These are phyloP conservation scores for Sarcophaga caerulescens DNA, from an alignment of 2,888 invertebrate species.

Conservation along the genomic window DNA sequence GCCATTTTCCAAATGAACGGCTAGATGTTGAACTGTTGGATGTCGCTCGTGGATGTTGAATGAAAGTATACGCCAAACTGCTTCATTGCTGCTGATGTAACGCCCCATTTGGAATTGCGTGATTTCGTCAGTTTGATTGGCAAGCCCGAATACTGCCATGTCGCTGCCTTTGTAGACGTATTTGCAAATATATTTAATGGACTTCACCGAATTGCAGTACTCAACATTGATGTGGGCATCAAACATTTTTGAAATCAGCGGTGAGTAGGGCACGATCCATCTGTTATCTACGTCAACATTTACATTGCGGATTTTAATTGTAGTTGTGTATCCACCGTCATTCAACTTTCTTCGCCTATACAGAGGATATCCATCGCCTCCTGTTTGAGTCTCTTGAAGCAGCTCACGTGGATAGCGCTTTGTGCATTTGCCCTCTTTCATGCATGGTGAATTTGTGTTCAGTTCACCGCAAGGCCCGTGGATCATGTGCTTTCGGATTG, in stretches of 20 bases:
- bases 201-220: background rate
- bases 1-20: no score
- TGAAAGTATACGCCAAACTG: no score
- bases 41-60: no score
- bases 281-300: constrained; percentile 8
- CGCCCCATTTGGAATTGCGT: background rate
- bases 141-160: background rate
- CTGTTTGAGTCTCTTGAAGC: background rate
- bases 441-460: constrained; percentile 25
- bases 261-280: background rate
- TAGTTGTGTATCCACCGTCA: background rate
- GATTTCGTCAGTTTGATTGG: background rate
- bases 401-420: background rate
- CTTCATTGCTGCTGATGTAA: background rate
- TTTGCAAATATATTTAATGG: no score
- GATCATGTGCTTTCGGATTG: background rate
- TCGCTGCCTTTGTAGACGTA: no score
- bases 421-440: constrained; percentile 9
- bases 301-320: no score
- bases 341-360: constrained; percentile 27
- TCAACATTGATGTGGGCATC: constrained; percentile 1
- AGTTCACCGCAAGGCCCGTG: constrained; percentile 19
- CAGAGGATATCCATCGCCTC: constrained; percentile 28
- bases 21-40: no score
- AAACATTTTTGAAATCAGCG: background rate